These are phyloP conservation scores for Apamea epomidion DNA, from an alignment of 2,888 invertebrate species.

Conservation along the genomic window DNA sequence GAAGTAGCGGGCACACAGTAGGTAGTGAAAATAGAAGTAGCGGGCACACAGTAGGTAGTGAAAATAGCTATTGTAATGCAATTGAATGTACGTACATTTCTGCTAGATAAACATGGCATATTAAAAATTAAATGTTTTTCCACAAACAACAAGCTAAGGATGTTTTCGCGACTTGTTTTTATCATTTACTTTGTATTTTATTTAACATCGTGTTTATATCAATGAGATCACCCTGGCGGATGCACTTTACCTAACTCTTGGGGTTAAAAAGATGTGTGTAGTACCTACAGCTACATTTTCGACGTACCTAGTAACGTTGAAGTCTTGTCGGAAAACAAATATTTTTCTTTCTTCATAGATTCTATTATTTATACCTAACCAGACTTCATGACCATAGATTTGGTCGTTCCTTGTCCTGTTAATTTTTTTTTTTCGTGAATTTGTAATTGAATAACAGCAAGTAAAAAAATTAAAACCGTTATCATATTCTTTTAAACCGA, in stretches of 20 bases:
- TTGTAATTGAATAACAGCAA: not conserved
- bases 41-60: not conserved
- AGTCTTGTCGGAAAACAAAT: no score
- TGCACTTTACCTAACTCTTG: constrained; percentile 7
- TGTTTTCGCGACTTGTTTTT: constrained; percentile 50
- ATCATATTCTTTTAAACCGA: no score
- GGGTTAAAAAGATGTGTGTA: not conserved
- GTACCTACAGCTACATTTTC: not conserved
- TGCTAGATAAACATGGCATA: constrained; percentile 29
- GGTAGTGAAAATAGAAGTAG: not conserved
- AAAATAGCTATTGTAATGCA: constrained; percentile 17
- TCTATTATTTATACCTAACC: not conserved
- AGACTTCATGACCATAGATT: no score
- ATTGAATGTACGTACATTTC: constrained; percentile 24
- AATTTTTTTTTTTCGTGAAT: not conserved
- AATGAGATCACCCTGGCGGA: constrained; percentile 38
- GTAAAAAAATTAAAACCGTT: no score
- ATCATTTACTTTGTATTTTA: constrained; percentile 41
- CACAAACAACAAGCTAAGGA: constrained; percentile 36
- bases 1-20: not conserved
- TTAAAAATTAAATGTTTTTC: constrained; percentile 44
- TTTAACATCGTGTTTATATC: constrained; percentile 32
- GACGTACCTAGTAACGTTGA: not conserved
- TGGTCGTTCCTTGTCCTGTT: not conserved
- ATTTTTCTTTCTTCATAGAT: not conserved